Conservation (phyloP, 2,113 vertebrate genomes). For the Pleuronectes platessa region DNA sequence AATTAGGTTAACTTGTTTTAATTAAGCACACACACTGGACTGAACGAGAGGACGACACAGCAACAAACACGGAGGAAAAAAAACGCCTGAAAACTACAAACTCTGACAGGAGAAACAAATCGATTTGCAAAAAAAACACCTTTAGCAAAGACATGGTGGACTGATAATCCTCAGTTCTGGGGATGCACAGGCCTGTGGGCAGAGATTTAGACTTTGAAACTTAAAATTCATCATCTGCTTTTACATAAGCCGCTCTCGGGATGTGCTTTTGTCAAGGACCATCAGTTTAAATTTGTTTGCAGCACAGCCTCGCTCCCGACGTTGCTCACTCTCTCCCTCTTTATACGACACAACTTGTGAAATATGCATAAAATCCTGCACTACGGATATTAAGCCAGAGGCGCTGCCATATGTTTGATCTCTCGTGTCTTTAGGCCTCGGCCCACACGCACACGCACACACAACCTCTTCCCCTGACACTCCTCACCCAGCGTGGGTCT, state of each 20-base stretch:
- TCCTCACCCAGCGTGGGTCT: neutral
- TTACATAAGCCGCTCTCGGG: constrained; percentile 1
- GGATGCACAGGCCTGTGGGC: neutral
- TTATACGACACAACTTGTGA: constrained; percentile 22
- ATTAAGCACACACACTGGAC: constrained; percentile 25
- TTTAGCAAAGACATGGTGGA: neutral
- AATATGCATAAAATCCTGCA: constrained; percentile 37
- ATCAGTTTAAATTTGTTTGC: constrained; percentile 16
- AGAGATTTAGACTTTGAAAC: neutral
- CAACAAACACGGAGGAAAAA: neutral
- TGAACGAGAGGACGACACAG: neutral
- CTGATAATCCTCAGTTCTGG: neutral
- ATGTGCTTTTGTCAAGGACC: constrained; percentile 3
- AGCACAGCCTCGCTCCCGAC: constrained; percentile 9
- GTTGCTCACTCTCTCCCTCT: constrained; percentile 2
- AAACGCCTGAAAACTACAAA: constrained; percentile 12
- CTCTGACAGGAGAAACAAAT: neutral
- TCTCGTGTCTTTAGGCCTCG: constrained; percentile 27
- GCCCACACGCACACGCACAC: constrained; percentile 12
- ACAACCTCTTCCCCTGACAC: constrained; percentile 1
- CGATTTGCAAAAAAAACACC: neutral
- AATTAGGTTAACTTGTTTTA: constrained; percentile 8
- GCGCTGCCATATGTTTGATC: constrained; percentile 45
- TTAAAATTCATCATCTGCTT: neutral
- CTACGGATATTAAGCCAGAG: constrained; percentile 18